Evolutionary conservation across 2,797 vertebrate species (phyloP), one percentile per base, ranked within the genome.

Genomic region (Emys orbicularis): DNA sequence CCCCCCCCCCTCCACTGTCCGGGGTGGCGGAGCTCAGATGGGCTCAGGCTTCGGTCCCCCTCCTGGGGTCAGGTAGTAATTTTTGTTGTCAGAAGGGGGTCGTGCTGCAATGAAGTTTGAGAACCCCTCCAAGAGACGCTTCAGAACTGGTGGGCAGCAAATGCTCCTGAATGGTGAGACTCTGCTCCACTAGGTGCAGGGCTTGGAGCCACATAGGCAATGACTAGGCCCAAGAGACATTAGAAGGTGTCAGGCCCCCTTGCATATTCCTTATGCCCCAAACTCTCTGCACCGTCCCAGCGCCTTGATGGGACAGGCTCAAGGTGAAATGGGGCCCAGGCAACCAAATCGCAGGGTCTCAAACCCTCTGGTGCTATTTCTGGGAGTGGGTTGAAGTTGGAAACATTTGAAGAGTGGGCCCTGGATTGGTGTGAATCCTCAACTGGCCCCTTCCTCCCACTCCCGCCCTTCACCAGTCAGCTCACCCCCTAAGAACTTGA

Each of bases 281-380:
- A 76, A 49, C 25, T 12, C 47, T 52, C 54, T 18, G 1, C 18
- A 74, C 21, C 74, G 84, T 79, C 56, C 41, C 13, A 23, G 0
- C 1, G 54, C 10, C 19, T 53, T 83, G 15, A 0, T 3, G 56
- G 81, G 50, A 23, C n/a, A 34, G 53, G 50, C 79, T 0, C 2
- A 80, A 83, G 27, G 44, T 80, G 18, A 5, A 84, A 41, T 1
- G 4, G 27, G 88, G 57, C 27, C 1, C 0, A 41, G 34, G 23
- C 21, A 23, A 37, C 34, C 7, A 25, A 65, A 79, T 56, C 74
- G 10, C 12, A 0, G 0, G 0, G 18, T 61, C 23, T 2, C 34
- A 83, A 89, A 41, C 6, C 37, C 4, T 0, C 4, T 1, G 76
- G 19, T 88, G 91, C 23, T 89, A 74, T 79, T 27, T 44, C 54